phyloP scores from a whole-genome alignment of 2,113 vertebrate species.

The Litocranius walleri region DNA sequence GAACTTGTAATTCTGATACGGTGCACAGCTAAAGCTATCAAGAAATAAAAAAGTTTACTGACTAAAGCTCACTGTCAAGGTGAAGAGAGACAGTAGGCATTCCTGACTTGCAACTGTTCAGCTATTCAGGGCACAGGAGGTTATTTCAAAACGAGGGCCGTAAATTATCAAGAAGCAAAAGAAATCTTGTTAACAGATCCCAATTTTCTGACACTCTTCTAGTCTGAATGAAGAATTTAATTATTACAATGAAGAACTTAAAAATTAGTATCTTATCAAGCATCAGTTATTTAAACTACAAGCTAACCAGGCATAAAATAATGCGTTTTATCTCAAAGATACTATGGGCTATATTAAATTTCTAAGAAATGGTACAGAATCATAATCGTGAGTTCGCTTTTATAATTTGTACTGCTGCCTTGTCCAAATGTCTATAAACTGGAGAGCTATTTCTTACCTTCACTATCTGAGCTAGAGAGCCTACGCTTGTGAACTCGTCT shows the following conservation, averaged over 20 bases:
- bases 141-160: slow-evolving; percentile 2
- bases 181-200: background rate
- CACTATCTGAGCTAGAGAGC: slow-evolving; percentile 94
- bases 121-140: background rate
- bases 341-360: background rate
- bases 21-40: background rate
- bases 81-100: background rate
- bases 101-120: background rate
- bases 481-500: slow-evolving; percentile 85
- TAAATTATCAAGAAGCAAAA: background rate
- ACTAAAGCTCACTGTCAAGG: background rate
- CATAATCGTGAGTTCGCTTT: background rate
- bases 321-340: background rate
- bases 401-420: background rate
- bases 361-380: background rate
- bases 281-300: slow-evolving; percentile 11
- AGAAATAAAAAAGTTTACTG: background rate
- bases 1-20: background rate
- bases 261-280: background rate
- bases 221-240: slow-evolving; percentile 22
- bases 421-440: background rate
- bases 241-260: background rate
- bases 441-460: slow-evolving; percentile 81
- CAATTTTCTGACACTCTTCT: background rate
- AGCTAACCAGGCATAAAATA: background rate